A percentile compares a stretch with the other conserved stretches of the same genome.
These are phyloP conservation scores for Tridacna crocea DNA, from an alignment of 2,888 invertebrate species.

Conservation along the genomic window DNA sequence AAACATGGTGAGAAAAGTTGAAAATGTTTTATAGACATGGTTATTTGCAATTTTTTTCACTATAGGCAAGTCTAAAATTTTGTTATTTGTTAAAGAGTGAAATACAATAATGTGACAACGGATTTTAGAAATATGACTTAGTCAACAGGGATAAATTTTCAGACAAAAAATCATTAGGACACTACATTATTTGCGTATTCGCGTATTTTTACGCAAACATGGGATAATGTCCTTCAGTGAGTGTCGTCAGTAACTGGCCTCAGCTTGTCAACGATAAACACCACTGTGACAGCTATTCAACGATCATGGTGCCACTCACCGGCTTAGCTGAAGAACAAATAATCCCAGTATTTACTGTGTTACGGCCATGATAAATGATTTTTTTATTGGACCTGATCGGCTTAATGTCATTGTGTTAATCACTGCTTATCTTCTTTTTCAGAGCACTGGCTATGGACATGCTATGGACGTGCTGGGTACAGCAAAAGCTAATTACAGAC, in stretches of 20 bases:
- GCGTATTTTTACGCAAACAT: too few relatives aligned
- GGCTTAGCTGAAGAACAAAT: slow-evolving; percentile 8
- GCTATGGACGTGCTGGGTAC: background rate
- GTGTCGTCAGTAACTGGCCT: background rate
- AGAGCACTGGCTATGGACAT: background rate
- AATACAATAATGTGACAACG: too few relatives aligned
- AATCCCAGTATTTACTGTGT: slow-evolving; percentile 2
- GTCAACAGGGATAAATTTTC: too few relatives aligned
- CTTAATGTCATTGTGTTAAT: background rate
- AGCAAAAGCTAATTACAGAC: background rate
- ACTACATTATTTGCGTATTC: too few relatives aligned
- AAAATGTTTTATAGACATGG: too few relatives aligned
- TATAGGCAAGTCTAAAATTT: too few relatives aligned
- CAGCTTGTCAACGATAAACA: slow-evolving; percentile 4
- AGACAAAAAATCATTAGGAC: too few relatives aligned
- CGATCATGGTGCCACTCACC: background rate
- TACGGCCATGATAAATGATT: background rate
- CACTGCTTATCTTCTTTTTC: slow-evolving; percentile 3
- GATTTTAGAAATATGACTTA: too few relatives aligned
- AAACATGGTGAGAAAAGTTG: too few relatives aligned
- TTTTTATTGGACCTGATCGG: slow-evolving; percentile 1
- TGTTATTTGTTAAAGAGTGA: too few relatives aligned
- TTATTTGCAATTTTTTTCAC: too few relatives aligned
- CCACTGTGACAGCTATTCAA: background rate
- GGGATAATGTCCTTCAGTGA: background rate